A percentile compares a stretch with the other conserved stretches of the same genome.
Evolutionary conservation across 1,140 invertebrate genomes (phyloP).

Genomic region (Drosophila nasuta): DNA sequence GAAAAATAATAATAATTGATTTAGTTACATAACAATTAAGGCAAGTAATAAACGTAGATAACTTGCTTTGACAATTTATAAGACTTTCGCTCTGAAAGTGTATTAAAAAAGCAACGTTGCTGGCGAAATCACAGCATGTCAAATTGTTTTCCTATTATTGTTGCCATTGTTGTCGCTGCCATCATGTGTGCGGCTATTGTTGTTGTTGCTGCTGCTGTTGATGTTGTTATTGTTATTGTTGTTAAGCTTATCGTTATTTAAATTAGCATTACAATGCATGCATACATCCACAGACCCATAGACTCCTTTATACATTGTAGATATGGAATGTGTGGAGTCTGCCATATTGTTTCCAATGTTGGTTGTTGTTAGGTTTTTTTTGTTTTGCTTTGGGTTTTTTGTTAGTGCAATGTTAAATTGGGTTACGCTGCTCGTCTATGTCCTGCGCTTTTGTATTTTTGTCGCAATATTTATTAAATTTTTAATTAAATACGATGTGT

Average conservation of each 20-base stretch:
- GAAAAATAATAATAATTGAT: too few species aligned
- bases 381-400: too few species aligned
- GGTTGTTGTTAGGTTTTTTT: conserved; percentile 11
- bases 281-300: conserved; percentile 26
- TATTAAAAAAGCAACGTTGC: conserved; percentile 20
- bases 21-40: too few species aligned
- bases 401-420: conserved; percentile 39
- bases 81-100: not conserved
- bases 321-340: conserved; percentile 1
- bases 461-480: conserved; percentile 61
- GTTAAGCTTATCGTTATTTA: conserved; percentile 77
- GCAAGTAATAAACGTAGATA: not conserved
- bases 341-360: conserved; percentile 66
- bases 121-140: conserved; percentile 75
- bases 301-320: conserved; percentile 17
- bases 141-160: conserved; percentile 82
- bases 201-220: conserved; percentile 53
- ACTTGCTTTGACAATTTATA: not conserved
- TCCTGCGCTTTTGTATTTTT: conserved; percentile 14
- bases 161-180: conserved; percentile 67
- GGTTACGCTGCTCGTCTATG: conserved; percentile 39
- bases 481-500: conserved; percentile 63
- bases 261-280: conserved; percentile 80
- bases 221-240: conserved; percentile 52
- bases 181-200: conserved; percentile 28